Base-by-base conservation (phyloP, 1,140 invertebrate genomes). In the Macrobrachium rosenbergii region DNA sequence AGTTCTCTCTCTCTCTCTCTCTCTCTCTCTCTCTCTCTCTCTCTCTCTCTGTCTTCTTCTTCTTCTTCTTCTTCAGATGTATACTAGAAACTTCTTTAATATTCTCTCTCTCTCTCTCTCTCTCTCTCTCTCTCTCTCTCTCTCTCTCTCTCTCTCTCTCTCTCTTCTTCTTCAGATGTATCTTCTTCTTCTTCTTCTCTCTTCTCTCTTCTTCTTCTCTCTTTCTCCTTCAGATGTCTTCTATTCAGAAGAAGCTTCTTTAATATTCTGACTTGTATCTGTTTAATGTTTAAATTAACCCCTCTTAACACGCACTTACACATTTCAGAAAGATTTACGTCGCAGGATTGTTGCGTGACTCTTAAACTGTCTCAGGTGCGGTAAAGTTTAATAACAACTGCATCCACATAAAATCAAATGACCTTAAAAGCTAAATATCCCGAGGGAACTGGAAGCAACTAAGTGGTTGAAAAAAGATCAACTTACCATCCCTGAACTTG, bases 401-500 rank as follows among this genome's bases (percentile, higher is more conserved):
- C 76, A 52, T 0, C 37, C 43, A 78, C 43, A 78, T 45, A 58
- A 16, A 77, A 10, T n/a, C 75, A 75, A 45, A 12, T 37, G n/a
- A 73, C 14, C 3, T 43, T 19, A 14, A 17, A 19, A n/a, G 59
- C 84, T 91, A 90, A 94, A 93, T 93, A 90, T 94, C 93, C 85
- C 91, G 91, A n/a, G n/a, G n/a, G n/a, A n/a, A 92, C 81, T 93
- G 91, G 88, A 92, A 92, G 58, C 93, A 73, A 37, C n/a, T 23
- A 73, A 37, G 21, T 2, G 69, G 69, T 37, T 37, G 45, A 16
- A 37, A 75, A 21, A 37, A 23, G 23, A 21, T 37, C 7, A 37
- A 80, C 78, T 90, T 90, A 94, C 93, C 92, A 90, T 94, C 93
- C 88, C 91, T 91, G 19, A 94, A 92, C 78, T 93, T 91, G 87